Evolutionary conservation across 2,113 vertebrate genomes (phyloP), one percentile per base, ranked within the genome.

Genomic region (Engystomops pustulosus): DNA sequence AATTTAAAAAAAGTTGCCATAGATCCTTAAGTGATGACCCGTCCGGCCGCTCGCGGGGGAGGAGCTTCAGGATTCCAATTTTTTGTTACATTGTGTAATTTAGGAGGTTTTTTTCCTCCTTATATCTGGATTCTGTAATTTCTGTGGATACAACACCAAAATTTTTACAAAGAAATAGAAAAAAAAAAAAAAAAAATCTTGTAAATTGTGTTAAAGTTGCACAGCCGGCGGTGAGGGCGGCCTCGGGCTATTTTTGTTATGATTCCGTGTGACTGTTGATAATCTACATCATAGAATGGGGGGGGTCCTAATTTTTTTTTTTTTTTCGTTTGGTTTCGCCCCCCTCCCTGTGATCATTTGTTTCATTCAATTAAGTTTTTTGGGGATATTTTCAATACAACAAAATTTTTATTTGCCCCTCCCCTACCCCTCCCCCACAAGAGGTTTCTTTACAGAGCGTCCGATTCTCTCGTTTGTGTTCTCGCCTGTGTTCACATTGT

Each of bases 401-500:
- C 91, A 91, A 91, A 90, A 89, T 91, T 90, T 93, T 90, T 90
- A 93, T 90, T 90, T 90, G 92, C 92, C 90, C 91, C 85, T 87
- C 90, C 91, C 89, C 91, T 86, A 83, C 86, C 90, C n/a, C 90
- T 88, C 91, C 87, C 89, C 88, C 32, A 75, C 7, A 75, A 83
- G 17, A 44, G 65, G 4, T 77, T 90, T 92, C 89, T 86, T 89
- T 86, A 86, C 36, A 38, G 18, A 14, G 74, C 90, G 91, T 92
- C 88, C 92, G 91, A 96, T 95, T 92, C 94, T 92, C 90, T 90
- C 87, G 92, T 96, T 94, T 95, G 92, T 97, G 95, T 94, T 94
- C 92, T 92, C 88, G 95, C 90, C 93, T 93, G 94, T 95, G 95
- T 97, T 96, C 93, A 91, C 94, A 94, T 95, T 96, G 92, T 94